Percentiles rank a stretch among this genome's conserved stretches.
Evolutionary conservation across 2,113 vertebrate genomes (phyloP).

Genomic region (pig (Sus scrofa)): DNA sequence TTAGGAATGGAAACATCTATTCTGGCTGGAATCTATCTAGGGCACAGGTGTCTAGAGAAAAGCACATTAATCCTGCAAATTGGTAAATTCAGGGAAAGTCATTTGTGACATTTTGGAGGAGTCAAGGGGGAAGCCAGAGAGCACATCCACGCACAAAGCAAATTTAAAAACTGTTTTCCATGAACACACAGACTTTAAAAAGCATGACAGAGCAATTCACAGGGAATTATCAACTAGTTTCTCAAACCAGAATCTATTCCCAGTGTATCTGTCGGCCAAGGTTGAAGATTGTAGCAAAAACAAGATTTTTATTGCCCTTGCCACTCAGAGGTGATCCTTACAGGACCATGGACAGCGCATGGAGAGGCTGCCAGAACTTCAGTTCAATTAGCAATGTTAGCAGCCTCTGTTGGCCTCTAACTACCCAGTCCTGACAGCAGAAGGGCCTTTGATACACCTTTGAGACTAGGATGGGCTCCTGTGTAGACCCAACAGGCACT

Average conservation of each 20-base stretch:
- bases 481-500: neutral
- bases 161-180: slow-evolving; percentile 69
- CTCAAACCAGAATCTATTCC: slow-evolving; percentile 63
- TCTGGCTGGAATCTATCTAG: slow-evolving; percentile 64
- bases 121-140: neutral
- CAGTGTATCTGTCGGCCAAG: slow-evolving; percentile 36
- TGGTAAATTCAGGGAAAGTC: slow-evolving; percentile 68
- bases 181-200: slow-evolving; percentile 63
- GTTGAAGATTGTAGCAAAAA: slow-evolving; percentile 49
- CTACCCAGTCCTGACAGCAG: neutral
- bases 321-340: neutral
- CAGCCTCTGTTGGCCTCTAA: neutral
- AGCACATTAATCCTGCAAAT: slow-evolving; percentile 77
- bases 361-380: rapidly evolving
- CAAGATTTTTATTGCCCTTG: slow-evolving; percentile 38
- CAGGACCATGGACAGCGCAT: neutral
- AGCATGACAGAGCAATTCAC: slow-evolving; percentile 65
- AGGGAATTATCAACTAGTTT: slow-evolving; percentile 68
- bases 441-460: neutral
- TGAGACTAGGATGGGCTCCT: neutral
- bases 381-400: neutral
- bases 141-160: slow-evolving; percentile 10
- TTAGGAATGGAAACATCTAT: slow-evolving; percentile 56
- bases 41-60: slow-evolving; percentile 72
- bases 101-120: slow-evolving; percentile 69